A percentile compares a stretch with the other conserved stretches of the same genome.
Conservation (phyloP, 2,113 vertebrate species). For the Saccopteryx bilineata region DNA sequence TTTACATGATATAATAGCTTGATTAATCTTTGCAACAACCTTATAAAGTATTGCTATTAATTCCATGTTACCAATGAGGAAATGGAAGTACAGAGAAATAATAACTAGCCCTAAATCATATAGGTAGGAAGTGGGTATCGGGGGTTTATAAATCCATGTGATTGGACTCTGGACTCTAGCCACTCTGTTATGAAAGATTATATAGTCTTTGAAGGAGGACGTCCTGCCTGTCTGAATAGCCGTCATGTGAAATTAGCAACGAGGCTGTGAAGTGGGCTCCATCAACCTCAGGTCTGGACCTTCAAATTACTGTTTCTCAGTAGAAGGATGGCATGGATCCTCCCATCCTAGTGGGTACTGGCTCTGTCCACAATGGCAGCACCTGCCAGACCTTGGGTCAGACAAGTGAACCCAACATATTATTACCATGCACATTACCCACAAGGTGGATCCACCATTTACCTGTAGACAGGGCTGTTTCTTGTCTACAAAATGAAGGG, state of each 20-base stretch:
- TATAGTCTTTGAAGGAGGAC: not conserved
- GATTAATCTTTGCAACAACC: not conserved
- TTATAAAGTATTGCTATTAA: constrained; percentile 16
- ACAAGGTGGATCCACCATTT: not conserved
- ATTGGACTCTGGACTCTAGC: not conserved
- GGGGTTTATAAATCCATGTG: not conserved
- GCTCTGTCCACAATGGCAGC: rapidly evolving
- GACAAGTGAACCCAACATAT: not conserved
- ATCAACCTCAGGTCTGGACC: not conserved
- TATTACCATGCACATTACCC: not conserved
- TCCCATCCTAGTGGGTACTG: too few relatives aligned
- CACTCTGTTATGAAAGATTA: not conserved
- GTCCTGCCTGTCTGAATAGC: not conserved
- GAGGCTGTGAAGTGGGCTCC: not conserved
- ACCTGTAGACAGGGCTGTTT: not conserved
- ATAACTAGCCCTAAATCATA: not conserved
- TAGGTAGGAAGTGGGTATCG: not conserved
- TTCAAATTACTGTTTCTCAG: not conserved
- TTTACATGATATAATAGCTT: not conserved
- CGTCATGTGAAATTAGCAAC: not conserved
- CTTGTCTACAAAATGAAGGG: not conserved
- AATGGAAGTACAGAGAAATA: constrained; percentile 10
- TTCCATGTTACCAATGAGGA: not conserved
- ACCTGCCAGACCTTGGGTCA: not conserved
- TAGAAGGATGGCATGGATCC: not conserved